A percentile compares a stretch with the other conserved stretches of the same genome.
phyloP scores from a whole-genome alignment of 2,797 vertebrate species.

The Setipinna tenuifilis region DNA sequence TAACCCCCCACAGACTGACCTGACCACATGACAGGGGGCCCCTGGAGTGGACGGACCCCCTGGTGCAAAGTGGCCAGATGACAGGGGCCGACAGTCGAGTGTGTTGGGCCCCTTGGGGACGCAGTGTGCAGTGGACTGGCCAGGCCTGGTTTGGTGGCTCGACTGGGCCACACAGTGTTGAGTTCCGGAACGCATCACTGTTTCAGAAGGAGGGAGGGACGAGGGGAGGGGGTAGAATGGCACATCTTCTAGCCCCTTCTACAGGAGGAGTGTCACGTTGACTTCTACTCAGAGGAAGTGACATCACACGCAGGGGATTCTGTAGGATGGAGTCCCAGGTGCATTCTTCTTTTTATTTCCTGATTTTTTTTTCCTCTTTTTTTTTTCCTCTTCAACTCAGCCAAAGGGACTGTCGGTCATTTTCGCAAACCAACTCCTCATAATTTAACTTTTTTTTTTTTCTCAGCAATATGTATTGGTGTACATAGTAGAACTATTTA shows the following conservation, averaged over 20 bases:
- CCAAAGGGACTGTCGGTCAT: not conserved
- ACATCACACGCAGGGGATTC: not conserved
- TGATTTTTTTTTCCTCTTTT: not conserved
- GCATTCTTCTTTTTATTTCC: not conserved
- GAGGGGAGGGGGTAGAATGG: too few species aligned
- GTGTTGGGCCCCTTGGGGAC: too few species aligned
- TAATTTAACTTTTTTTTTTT: slow-evolving; percentile 82
- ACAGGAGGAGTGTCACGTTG: not conserved
- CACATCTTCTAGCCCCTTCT: not conserved
- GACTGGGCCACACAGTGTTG: too few species aligned
- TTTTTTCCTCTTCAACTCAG: slow-evolving; percentile 7
- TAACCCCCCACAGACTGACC: not conserved
- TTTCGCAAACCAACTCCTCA: slow-evolving; percentile 18
- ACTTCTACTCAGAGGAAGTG: not conserved
- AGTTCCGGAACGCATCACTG: too few species aligned
- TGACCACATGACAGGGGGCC: too few species aligned
- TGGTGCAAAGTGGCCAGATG: too few species aligned
- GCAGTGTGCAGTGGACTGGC: too few species aligned
- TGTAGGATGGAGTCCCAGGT: not conserved
- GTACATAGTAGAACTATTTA: slow-evolving; percentile 99
- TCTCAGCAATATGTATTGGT: slow-evolving; percentile 94
- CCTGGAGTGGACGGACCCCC: too few species aligned
- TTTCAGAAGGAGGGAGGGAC: too few species aligned
- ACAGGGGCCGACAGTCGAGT: too few species aligned
- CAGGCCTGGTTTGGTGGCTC: too few species aligned